phyloP scores from a whole-genome alignment of 2,888 invertebrate species.

The Drosophila meridionalis region DNA sequence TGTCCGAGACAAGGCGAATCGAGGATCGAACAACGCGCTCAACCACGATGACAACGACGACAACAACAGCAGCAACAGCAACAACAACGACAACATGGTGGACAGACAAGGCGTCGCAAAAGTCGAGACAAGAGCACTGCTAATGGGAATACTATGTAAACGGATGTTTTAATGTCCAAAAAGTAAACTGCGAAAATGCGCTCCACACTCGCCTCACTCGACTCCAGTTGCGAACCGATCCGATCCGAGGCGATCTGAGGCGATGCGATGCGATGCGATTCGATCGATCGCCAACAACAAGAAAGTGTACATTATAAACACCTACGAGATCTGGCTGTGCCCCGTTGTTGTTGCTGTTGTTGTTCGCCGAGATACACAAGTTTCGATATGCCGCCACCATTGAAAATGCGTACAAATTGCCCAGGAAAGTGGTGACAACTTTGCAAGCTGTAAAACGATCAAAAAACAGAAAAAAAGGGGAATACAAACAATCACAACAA shows the following conservation, averaged over 20 bases:
- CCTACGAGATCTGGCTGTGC: conserved; percentile 64
- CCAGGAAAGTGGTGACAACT: conserved; percentile 82
- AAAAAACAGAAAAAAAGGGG: conserved; percentile 15
- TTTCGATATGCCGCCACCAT: conserved; percentile 59
- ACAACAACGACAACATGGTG: conserved; percentile 40
- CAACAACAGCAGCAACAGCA: conserved; percentile 26
- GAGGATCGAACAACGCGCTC: conserved; percentile 47
- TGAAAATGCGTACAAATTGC: conserved; percentile 80
- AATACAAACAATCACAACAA: conserved; percentile 13
- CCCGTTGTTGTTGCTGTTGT: conserved; percentile 31
- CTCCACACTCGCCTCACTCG: conserved; percentile 39
- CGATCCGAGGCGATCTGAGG: conserved; percentile 2
- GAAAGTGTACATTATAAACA: conserved; percentile 80
- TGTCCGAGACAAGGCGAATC: conserved; percentile 70
- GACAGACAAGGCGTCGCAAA: conserved; percentile 66
- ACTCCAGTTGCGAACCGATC: conserved; percentile 8
- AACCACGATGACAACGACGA: conserved; percentile 20
- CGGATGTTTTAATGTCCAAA: conserved; percentile 83
- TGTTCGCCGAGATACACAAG: conserved; percentile 60
- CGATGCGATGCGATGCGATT: conserved; percentile 36
- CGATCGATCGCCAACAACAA: conserved; percentile 70
- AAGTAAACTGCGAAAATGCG: conserved; percentile 80
- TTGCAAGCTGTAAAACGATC: conserved; percentile 51
- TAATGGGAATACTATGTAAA: conserved; percentile 83
- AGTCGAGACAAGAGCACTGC: conserved; percentile 73